Base-by-base conservation (phyloP, 2,888 invertebrate species). In the Parapristionchus giblindavisi region DNA sequence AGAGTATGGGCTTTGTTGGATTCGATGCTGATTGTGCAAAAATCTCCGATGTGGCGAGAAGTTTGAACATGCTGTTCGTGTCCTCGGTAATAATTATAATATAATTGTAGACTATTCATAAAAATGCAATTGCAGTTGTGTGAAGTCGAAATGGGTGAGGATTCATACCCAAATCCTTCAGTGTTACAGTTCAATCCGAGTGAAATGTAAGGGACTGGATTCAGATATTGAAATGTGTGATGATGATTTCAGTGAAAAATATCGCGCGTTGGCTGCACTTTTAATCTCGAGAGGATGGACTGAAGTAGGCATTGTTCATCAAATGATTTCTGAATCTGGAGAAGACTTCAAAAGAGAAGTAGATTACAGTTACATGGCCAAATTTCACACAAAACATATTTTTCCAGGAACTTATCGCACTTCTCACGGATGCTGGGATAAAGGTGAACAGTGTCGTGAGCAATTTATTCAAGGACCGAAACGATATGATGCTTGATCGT, bases 221-320 rank as follows among this genome's bases (percentile, higher is more conserved):
- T 48, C 14, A 2, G 4, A 4, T 4, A n/a, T 6, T 21, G n/a
- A n/a, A 61, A 24, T 43, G 4, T 32, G n/a, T 32, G 48, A 1
- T 2, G 1, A 17, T 14, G 3, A 2, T 17, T 68, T 34, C 17
- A 71, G 70, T 5, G 77, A 65, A 34, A 80, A 80, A 51, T 77
- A 78, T 60, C 68, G 78, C 40, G 80, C 78, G 0, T 76, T 80
- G 36, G 77, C 79, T 0, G 75, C 76, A 51, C 66, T 80, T 8
- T 75, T 77, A 0, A 75, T 71, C 29, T 66, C 78, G 1, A 51
- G 77, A 34, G 79, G 78, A 3, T 80, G 80, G 80, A 77, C 71
- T 17, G 76, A 78, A 58, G 52, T 80, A 0, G 80, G 78, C 21
- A 75, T 80, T 0, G 68, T 79, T 56, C 77, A 80, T 52, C 75